Evolutionary conservation across 2,113 vertebrate genomes (phyloP), one percentile per base, ranked within the genome.

Genomic region (Charadrius vociferus): DNA sequence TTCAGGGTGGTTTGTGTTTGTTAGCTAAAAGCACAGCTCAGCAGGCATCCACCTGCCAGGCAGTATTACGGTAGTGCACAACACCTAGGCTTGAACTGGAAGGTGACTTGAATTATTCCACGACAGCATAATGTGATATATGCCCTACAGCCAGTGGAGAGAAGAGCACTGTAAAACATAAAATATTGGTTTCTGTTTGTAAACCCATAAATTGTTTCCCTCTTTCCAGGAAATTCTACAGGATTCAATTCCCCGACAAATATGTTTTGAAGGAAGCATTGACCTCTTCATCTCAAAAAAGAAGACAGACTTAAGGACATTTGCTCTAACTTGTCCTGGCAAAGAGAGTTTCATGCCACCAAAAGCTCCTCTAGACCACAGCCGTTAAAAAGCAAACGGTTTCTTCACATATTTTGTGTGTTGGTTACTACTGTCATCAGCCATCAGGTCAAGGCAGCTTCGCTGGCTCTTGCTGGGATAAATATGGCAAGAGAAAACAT

Each of bases 111-210:
- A 82, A 68, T 63, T 84, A 86, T 36, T 89, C n/a, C n/a, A 10
- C 61, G 36, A 47, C 5, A 86, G n/a, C 34, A 16, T 26, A 74
- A 71, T 3, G 23, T 0, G 0, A 83, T 32, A 43, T 13, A 72
- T 2, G 7, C 21, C 72, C 36, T 5, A 50, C 2, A 9, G 13
- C 29, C 50, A 63, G 65, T 14, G 4, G 3, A 74, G 10, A 78
- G 22, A 58, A 73, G 7, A 75, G 18, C 47, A 63, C 2, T 24
- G 34, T n/a, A 73, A 66, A 62, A 14, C 34, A 65, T 14, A 32
- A 66, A 77, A 85, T 9, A 56, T 0, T 29, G 6, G 3, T 26
- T 84, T 88, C 45, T 74, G 23, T 21, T 77, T 71, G 47, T 68
- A 79, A 81, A 91, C 70, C 9, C 23, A 12, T 41, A 37, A 66